A percentile compares a stretch with the other conserved stretches of the same genome.
Conservation (phyloP, 2,888 invertebrate species). For the Drosophila subquinaria region DNA sequence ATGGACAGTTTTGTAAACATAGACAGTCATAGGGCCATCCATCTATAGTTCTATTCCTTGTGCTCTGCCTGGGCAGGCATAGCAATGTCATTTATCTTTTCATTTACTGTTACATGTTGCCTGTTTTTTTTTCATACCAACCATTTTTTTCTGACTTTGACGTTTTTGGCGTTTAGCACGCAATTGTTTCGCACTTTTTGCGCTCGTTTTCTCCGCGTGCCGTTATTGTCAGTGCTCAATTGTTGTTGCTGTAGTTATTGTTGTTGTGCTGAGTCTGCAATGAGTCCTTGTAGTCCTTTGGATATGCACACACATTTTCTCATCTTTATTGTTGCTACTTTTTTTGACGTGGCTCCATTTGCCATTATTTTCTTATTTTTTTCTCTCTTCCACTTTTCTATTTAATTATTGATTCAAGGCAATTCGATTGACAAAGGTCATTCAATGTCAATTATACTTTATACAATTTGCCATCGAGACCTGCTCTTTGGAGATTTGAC, state of each 20-base stretch:
- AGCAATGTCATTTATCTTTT: constrained; percentile 70
- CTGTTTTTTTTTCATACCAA: constrained; percentile 10
- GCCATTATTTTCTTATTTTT: constrained; percentile 3
- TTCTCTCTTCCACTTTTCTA: constrained; percentile 33
- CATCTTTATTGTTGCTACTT: constrained; percentile 55
- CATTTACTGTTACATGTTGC: constrained; percentile 60
- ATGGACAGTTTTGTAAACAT: constrained; percentile 44
- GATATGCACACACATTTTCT: constrained; percentile 61
- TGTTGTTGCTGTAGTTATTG: constrained; percentile 23
- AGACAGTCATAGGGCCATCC: constrained; percentile 30
- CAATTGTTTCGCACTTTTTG: constrained; percentile 79
- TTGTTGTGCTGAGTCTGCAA: constrained; percentile 56
- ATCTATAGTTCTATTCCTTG: constrained; percentile 32
- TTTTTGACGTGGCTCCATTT: constrained; percentile 36
- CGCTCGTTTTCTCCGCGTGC: constrained; percentile 42
- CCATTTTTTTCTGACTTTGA: constrained; percentile 63
- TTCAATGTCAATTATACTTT: constrained; percentile 69
- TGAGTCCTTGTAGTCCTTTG: constrained; percentile 40
- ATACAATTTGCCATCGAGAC: constrained; percentile 6
- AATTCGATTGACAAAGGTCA: constrained; percentile 69
- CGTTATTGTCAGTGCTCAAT: constrained; percentile 44
- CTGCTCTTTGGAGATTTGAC: constrained; percentile 61
- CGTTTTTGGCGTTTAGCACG: constrained; percentile 77
- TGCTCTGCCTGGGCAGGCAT: constrained; percentile 9
- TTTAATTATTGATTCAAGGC: constrained; percentile 79